Conservation (phyloP, 2,113 vertebrate genomes). For the Myxocyprinus asiaticus region DNA sequence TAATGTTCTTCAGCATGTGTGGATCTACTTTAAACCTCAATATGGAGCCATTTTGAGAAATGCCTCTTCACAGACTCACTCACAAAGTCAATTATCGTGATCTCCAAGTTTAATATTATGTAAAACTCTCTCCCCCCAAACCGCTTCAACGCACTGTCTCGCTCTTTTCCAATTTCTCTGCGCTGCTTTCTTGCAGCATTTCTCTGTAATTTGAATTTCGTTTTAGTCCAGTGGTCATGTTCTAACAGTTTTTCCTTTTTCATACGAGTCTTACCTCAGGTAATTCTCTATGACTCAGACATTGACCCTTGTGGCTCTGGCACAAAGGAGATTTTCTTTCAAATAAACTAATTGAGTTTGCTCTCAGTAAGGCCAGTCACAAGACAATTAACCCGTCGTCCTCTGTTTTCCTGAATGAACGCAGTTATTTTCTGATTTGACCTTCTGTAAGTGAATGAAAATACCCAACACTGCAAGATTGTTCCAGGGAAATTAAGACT, state of each 20-base stretch:
- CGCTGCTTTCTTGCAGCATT: background rate
- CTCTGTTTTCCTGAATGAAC: conserved; percentile 24
- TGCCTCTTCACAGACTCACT: conserved; percentile 34
- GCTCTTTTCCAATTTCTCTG: background rate
- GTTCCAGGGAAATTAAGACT: background rate
- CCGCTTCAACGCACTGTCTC: background rate
- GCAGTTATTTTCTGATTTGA: background rate
- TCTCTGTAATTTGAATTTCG: background rate
- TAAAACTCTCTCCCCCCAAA: conserved; percentile 2
- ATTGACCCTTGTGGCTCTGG: background rate
- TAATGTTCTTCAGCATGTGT: background rate
- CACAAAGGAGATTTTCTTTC: conserved; percentile 4
- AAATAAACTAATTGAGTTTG: conserved; percentile 33
- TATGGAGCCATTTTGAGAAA: conserved; percentile 22
- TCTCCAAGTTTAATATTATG: conserved; percentile 27
- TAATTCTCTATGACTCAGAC: background rate
- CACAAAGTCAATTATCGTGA: conserved; percentile 11
- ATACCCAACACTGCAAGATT: background rate
- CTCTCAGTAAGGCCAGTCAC: conserved; percentile 36
- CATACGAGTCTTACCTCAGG: background rate
- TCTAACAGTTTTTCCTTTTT: background rate
- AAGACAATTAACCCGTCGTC: conserved; percentile 34
- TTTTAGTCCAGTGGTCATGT: background rate
- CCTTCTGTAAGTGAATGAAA: background rate
- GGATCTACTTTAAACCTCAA: background rate